These are phyloP conservation scores for Cephonodes hylas DNA, from an alignment of 2,888 invertebrate genomes.

Conservation along the genomic window DNA sequence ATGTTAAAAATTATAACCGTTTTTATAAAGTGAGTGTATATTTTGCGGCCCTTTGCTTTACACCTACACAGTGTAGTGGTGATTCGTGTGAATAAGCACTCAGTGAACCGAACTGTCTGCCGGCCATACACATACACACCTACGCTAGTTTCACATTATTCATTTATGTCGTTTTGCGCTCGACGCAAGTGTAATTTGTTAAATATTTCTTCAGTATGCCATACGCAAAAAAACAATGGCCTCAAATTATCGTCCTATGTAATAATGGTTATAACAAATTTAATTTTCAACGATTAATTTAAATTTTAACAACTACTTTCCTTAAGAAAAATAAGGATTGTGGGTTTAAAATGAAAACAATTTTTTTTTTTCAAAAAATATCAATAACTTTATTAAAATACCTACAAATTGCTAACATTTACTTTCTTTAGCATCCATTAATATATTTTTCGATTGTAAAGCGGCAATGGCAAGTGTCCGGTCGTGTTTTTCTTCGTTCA, in stretches of 20 bases:
- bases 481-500: slow-evolving; percentile 85
- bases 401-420: slow-evolving; percentile 58
- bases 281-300: too few species aligned
- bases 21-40: slow-evolving; percentile 42
- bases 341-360: neutral
- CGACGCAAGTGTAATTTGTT: neutral
- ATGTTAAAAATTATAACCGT: slow-evolving; percentile 29
- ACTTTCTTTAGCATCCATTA: slow-evolving; percentile 73
- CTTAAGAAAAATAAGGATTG: neutral
- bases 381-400: slow-evolving; percentile 9
- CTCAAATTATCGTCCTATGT: too few species aligned
- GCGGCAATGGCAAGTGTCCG: slow-evolving; percentile 71
- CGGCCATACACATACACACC: slow-evolving; percentile 15
- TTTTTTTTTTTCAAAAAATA: neutral
- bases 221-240: too few species aligned
- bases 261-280: too few species aligned
- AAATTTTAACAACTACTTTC: neutral
- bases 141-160: neutral
- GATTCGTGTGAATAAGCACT: slow-evolving; percentile 58
- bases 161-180: neutral
- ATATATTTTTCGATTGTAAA: slow-evolving; percentile 64
- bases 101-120: slow-evolving; percentile 62
- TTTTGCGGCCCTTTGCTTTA: slow-evolving; percentile 49
- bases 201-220: too few species aligned
- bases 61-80: slow-evolving; percentile 48